phyloP scores from a whole-genome alignment of 2,113 vertebrate species.

The Peucedramus taeniatus region DNA sequence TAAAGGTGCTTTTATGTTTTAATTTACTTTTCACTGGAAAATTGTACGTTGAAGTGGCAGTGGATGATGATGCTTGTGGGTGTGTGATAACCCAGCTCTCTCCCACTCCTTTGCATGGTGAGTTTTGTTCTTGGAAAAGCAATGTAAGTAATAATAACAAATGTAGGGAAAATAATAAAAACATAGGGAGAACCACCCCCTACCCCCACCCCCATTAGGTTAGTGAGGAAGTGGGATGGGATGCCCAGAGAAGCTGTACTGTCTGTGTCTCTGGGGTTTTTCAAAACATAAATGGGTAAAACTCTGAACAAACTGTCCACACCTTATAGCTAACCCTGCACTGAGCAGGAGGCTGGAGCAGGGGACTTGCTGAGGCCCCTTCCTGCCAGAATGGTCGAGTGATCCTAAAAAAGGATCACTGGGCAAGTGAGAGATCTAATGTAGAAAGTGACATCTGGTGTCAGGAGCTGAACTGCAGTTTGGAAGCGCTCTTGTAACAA shows the following conservation, averaged over 20 bases:
- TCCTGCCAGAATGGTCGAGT: fast-evolving
- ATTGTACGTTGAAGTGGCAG: neutral
- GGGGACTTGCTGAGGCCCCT: neutral
- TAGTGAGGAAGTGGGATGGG: neutral
- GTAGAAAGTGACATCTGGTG: constrained; percentile 24
- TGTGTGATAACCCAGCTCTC: neutral
- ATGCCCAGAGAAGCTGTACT: neutral
- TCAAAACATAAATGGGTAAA: neutral
- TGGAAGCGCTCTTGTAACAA: neutral
- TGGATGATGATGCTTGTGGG: neutral
- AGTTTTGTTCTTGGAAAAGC: neutral
- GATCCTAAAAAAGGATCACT: neutral
- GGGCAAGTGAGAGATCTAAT: neutral
- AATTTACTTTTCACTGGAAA: neutral
- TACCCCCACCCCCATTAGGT: too few relatives aligned
- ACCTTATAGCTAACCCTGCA: neutral
- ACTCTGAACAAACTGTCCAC: neutral
- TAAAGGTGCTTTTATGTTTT: neutral
- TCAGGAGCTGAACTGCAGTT: neutral
- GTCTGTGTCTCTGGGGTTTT: neutral
- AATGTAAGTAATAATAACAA: neutral
- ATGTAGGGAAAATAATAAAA: neutral
- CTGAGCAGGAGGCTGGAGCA: neutral
- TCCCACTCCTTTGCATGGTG: neutral
- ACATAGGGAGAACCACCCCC: too few relatives aligned